These are phyloP conservation scores for Microhierax caerulescens DNA, from an alignment of 2,797 vertebrate genomes.

Conservation along the genomic window DNA sequence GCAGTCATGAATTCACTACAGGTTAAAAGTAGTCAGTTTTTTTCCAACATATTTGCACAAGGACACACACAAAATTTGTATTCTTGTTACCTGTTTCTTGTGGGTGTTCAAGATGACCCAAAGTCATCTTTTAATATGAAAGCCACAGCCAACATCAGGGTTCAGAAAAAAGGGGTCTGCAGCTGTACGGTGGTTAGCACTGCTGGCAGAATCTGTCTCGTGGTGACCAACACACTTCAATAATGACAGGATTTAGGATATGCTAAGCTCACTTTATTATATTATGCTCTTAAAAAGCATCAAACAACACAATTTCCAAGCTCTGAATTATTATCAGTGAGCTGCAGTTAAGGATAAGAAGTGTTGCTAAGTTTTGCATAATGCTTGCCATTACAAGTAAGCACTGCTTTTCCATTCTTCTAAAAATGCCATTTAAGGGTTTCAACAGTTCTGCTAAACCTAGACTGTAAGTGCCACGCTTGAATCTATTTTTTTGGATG, in stretches of 20 bases:
- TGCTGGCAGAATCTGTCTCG: not conserved
- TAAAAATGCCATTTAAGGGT: constrained; percentile 66
- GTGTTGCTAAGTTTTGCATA: constrained; percentile 70
- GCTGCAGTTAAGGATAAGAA: constrained; percentile 73
- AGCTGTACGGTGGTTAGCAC: not conserved
- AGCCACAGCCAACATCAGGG: not conserved
- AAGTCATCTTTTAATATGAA: not conserved
- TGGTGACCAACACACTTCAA: constrained; percentile 37
- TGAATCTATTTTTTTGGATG: constrained; percentile 80
- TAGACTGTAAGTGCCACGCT: constrained; percentile 71
- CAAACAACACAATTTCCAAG: constrained; percentile 58
- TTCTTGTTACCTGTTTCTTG: not conserved
- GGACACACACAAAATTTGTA: not conserved
- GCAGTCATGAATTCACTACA: not conserved
- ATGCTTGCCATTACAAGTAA: constrained; percentile 58
- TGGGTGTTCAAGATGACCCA: not conserved
- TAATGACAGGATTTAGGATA: constrained; percentile 51
- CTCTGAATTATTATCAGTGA: constrained; percentile 66
- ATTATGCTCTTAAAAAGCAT: constrained; percentile 46
- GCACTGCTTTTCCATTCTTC: constrained; percentile 60
- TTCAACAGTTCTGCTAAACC: constrained; percentile 70
- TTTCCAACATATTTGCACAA: not conserved
- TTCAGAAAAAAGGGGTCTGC: not conserved
- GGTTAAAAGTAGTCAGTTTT: not conserved
- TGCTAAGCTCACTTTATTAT: constrained; percentile 44